Evolutionary conservation across 2,888 invertebrate species (phyloP), one percentile per base, ranked within the genome.

Genomic region (Harpalus rufipes): DNA sequence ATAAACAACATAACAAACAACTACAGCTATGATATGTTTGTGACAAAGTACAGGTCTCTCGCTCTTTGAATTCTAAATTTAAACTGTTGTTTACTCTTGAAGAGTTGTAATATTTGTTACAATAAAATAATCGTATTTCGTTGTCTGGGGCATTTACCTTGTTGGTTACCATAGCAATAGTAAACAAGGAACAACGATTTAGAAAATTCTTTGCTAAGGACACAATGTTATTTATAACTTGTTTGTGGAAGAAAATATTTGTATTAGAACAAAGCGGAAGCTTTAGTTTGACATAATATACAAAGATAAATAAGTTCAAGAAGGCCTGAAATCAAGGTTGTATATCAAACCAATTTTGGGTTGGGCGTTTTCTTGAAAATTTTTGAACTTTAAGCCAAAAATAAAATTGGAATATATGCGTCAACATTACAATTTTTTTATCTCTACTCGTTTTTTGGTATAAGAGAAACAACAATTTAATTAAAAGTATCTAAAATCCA

Each of bases 111-210:
- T 61, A 82, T 83, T 74, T 83, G 76, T 83, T 74, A 83, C n/a
- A 58, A 74, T 44, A 44, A 81, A 32, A 59, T 63, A 39, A 63
- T 21, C 39, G 12, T 21, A 63, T 61, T 76, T 83, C 32, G 59
- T 51, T 51, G 32, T 84, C 78, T 78, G 84, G 84, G 78, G 78
- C 65, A 78, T 84, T 84, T 84, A 84, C 84, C 84, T 78, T 84
- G 65, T 82, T 68, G 16, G 12, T 12, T 78, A 16, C 76, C 21
- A 51, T 51, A 78, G 58, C n/a, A 25, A 58, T 58, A 76, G 21
- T 58, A 12, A 51, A 44, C 7, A 51, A 51, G 44, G 44, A 32
- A 16, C 78, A 78, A 78, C 58, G 58, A 58, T 78, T 41, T 74
- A 6, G 44, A 74, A 74, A 44, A 44, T 44, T 74, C 72, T 44